Evolutionary conservation across 1,140 invertebrate genomes (phyloP), one percentile per base, ranked within the genome.

Genomic region (Brachionus asplanchnoidis): DNA sequence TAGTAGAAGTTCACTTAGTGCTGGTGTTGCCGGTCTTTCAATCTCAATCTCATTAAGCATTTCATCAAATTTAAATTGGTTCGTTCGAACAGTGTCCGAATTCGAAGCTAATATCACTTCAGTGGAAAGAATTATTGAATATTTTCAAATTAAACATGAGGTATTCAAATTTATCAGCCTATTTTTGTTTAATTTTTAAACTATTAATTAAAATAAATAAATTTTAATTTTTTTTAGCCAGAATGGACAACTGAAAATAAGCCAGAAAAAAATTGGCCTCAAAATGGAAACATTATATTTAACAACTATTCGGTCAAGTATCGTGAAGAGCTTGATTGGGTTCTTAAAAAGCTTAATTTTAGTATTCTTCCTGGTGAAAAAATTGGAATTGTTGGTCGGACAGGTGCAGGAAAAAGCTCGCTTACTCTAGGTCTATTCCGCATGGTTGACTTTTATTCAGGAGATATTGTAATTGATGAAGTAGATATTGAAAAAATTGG

Each of bases 41-140:
- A 87, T 92, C 50, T 90, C 90, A 5, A 92, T 92, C 87, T 89
- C 92, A 17, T 86, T 93, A 26, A 89, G 89, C 89, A 89, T 98
- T 65, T 98, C 36, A n/a, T 42, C 50, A 65, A 82, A 82, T 82
- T 90, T 98, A 11, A 98, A 98, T 89, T 97, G 95, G 96, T 90
- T 98, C 85, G 96, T 99, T 8, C 91, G 96, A 85, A 98, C 98
- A 95, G 95, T 95, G 0, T 95, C 95, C 3, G 96, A 98, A 87
- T 93, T 99, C 36, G 97, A 99, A 91, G 97, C 95, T 0, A 98
- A 98, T 88, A 98, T 98, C 85, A 97, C 99, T 0, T 95, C 96
- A 14, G 96, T 99, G 1, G 97, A 99, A 89, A 93, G 97, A 89
- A 95, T 99, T 85, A 96, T 96, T 88, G 97, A 99, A 88, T 99